phyloP scores from a whole-genome alignment of 2,113 vertebrate genomes.

The Suricata suricatta region DNA sequence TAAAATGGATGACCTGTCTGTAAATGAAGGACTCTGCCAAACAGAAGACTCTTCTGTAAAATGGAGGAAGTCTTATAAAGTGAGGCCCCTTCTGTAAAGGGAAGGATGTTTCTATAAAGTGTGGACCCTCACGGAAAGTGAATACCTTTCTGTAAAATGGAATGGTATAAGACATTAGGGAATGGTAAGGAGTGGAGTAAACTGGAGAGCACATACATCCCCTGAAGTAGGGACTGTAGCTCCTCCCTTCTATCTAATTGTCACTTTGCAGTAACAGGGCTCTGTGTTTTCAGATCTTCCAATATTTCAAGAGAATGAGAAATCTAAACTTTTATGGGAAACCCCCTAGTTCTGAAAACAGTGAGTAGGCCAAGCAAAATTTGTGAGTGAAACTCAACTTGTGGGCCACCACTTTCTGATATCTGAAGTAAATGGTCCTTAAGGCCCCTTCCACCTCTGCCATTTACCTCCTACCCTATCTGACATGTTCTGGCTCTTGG shows the following conservation, averaged over 20 bases:
- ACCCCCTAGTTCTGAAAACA: not conserved
- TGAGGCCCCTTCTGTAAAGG: not conserved
- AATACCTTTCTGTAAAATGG: conserved; percentile 1
- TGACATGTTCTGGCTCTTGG: conserved; percentile 16
- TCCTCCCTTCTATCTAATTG: not conserved
- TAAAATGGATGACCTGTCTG: conserved; percentile 6
- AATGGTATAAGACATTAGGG: not conserved
- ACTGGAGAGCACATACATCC: not conserved
- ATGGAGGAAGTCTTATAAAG: not conserved
- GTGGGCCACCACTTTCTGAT: not conserved
- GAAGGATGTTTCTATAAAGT: not conserved
- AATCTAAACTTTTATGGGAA: conserved; percentile 25
- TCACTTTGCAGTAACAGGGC: not conserved
- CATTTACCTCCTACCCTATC: not conserved
- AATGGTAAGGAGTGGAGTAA: not conserved
- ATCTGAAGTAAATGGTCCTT: not conserved
- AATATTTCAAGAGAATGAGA: conserved; percentile 46
- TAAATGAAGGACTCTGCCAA: conserved; percentile 5
- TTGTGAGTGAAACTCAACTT: conserved; percentile 17
- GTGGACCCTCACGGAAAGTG: not conserved
- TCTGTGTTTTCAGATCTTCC: conserved; percentile 3
- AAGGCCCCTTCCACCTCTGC: not conserved
- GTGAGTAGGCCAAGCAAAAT: conserved; percentile 6
- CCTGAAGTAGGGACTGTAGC: not conserved
- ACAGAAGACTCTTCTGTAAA: conserved; percentile 5